Base-by-base conservation (phyloP, 1,140 invertebrate genomes). In the Trichoplusia ni region DNA sequence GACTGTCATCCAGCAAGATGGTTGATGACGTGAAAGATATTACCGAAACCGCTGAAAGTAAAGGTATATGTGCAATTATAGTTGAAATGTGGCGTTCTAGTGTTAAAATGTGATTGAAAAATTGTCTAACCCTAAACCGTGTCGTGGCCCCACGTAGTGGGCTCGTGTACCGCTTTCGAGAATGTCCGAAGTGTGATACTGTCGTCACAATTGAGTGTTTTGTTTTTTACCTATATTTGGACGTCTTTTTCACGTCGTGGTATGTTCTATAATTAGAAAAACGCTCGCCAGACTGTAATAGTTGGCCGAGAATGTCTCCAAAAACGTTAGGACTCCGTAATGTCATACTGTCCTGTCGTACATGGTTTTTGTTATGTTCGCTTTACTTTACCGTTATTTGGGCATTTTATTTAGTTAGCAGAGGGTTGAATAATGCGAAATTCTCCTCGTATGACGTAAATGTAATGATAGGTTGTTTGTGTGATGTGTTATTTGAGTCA, bases 21-120 rank as follows among this genome's bases (percentile, higher is more conserved):
- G 86, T 88, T 86, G 85, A 88, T 88, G 86, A 89, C 86, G 86
- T 88, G 86, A 88, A 83, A 86, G 80, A 89, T 84, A 82, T 86
- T 81, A 83, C 79, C 75, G 86, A 89, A 89, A 89, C 86, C 84
- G 86, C 86, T 82, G 86, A 89, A 86, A 86, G 82, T 80, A 88
- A 86, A 89, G 86, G 86, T 89, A 89, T 79, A 77, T 78, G 84
- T 89, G 84, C 73, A 84, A 86, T 89, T 82, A 82, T 77, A 85
- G 81, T 87, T 79, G 58, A 59, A 85, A 84, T 76, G 86, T 89
- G 82, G 65, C 67, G 83, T 85, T 86, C 77, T 82, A 82, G 82
- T 88, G 84, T 84, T 84, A 83, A 83, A 83, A 86, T 83, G 86
- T 86, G 86, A 83, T 84, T 78, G 76, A 81, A 79, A 63, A 81